Base-by-base conservation (phyloP, 2,888 invertebrate species). In the Drosophila lacicola region DNA sequence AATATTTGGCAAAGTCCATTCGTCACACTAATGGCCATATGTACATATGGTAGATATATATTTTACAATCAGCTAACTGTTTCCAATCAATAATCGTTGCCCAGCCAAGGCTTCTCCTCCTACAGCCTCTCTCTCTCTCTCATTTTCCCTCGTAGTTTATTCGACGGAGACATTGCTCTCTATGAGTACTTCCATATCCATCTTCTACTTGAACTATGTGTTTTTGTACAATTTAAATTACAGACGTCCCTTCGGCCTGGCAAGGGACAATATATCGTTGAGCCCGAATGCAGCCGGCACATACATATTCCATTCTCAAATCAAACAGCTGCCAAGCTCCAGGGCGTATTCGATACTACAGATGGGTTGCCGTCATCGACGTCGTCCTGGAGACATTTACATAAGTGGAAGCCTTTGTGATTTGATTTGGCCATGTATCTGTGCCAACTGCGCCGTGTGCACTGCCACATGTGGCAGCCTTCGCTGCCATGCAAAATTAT, bases 191-290 rank as follows among this genome's bases (percentile, higher is more conserved):
- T 39, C 4, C 14, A 51, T 39, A 34, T 39, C 10, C 39, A 33
- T 53, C 37, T 25, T n/a, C 9, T 37, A 19, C 42, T 45, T n/a
- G 4, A 19, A 36, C 29, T 44, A 25, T 42, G 17, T 47, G 44
- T 68, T 62, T 80, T 72, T 68, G 39, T 62, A 41, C 67, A 76
- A 76, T 84, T 82, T 71, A 82, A 79, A 85, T 79, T 74, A 79
- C 64, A 67, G 67, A 71, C 74, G 62, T 74, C 56, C 45, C 44
- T 53, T 45, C 17, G 57, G 57, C 25, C 57, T 47, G 66, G 58
- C 65, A 44, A 33, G 61, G 29, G 36, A 25, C 29, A 65, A 61
- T 58, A 47, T 64, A 29, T 41, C 54, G 45, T 54, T 56, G 57
- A 21, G 42, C 44, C 37, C 37, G 46, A 61, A 39, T 60, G 62